A percentile compares a stretch with the other conserved stretches of the same genome.
Evolutionary conservation across 2,888 invertebrate genomes (phyloP).

Genomic region (Lasioglossum marginatum): DNA sequence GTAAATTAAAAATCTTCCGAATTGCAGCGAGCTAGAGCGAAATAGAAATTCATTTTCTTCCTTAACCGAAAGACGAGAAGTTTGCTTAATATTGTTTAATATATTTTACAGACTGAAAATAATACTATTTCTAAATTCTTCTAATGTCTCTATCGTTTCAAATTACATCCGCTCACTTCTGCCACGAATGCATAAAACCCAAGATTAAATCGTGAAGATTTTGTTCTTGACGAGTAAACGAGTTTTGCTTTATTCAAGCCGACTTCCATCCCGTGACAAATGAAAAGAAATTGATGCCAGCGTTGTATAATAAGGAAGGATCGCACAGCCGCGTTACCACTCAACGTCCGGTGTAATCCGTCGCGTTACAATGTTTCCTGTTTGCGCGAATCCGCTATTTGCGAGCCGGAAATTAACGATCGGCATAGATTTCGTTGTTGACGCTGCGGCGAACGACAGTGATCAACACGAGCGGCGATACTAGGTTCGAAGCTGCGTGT

Average conservation of each 20-base stretch:
- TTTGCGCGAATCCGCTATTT: slow-evolving; percentile 22
- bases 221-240: background rate
- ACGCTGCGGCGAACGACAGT: slow-evolving; percentile 7
- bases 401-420: slow-evolving; percentile 26
- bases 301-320: background rate
- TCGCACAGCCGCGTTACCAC: background rate
- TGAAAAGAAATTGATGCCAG: background rate
- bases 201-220: background rate
- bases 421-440: slow-evolving; percentile 36
- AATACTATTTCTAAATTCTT: too few species aligned
- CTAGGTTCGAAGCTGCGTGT: slow-evolving; percentile 3
- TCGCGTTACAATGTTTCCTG: slow-evolving; percentile 17
- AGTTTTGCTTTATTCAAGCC: background rate
- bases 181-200: background rate
- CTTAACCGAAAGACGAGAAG: too few species aligned
- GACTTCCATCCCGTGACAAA: background rate
- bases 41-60: too few species aligned
- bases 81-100: background rate
- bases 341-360: background rate
- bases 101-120: too few species aligned
- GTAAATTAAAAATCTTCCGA: too few species aligned
- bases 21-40: too few species aligned
- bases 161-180: too few species aligned
- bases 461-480: slow-evolving; percentile 18
- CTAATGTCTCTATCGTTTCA: too few species aligned